These are phyloP conservation scores for Styela plicata DNA, from an alignment of 23 tunicate genomes.

Conservation along the genomic window DNA sequence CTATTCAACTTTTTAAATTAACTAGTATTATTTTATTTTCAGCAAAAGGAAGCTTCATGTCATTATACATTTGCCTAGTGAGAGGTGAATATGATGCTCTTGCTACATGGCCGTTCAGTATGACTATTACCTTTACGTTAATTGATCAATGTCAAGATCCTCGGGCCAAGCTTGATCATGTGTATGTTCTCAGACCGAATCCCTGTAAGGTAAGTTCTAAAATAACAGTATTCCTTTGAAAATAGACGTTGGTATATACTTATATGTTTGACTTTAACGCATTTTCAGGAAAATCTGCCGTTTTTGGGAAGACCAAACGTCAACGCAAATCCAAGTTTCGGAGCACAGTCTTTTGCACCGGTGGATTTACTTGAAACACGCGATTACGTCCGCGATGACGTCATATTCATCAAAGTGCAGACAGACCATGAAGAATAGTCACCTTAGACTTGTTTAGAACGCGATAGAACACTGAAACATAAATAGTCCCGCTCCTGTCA, in stretches of 20 bases:
- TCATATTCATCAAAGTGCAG: conserved; percentile 43
- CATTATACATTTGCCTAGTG: conserved; percentile 57
- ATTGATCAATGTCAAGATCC: conserved; percentile 87
- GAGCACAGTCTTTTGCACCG: conserved; percentile 46
- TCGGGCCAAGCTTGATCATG: conserved; percentile 36
- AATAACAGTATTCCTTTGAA: too few species aligned
- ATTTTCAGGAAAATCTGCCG: conserved; percentile 61
- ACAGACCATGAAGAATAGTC: neutral
- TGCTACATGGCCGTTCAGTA: conserved; percentile 51
- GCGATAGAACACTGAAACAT: too few species aligned
- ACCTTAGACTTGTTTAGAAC: too few species aligned
- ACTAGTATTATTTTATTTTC: too few species aligned
- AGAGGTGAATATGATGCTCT: conserved; percentile 73
- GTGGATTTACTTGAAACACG: conserved; percentile 41
- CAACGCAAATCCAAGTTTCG: conserved; percentile 62
- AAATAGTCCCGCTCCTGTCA: too few species aligned
- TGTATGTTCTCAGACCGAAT: conserved; percentile 41
- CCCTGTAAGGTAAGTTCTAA: conserved; percentile 70
- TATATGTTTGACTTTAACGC: too few species aligned
- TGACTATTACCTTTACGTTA: conserved; percentile 35
- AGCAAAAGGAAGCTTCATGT: conserved; percentile 55
- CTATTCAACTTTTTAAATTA: too few species aligned
- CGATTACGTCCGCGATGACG: conserved; percentile 73
- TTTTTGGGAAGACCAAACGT: conserved; percentile 62
- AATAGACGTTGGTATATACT: too few species aligned